A percentile compares a stretch with the other conserved stretches of the same genome.
Conservation (phyloP, 2,113 vertebrate genomes). For the Pseudorhombus dupliciocellatus region DNA sequence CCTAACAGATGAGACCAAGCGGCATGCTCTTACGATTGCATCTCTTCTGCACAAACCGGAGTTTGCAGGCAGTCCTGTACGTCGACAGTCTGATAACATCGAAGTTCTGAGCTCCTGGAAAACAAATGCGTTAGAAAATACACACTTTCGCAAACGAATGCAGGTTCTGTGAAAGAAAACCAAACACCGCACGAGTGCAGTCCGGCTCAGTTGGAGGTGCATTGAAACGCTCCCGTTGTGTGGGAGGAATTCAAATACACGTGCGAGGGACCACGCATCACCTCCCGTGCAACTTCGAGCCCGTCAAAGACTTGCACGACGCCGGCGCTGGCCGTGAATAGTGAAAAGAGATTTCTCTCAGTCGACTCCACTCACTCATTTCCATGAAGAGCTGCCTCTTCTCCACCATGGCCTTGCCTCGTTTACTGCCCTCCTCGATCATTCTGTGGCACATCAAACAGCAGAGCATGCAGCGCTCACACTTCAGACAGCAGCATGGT, state of each 20-base stretch:
- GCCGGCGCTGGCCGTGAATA: conserved; percentile 16
- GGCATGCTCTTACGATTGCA: conserved; percentile 91
- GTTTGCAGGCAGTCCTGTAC: conserved; percentile 96
- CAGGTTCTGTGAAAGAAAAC: not conserved
- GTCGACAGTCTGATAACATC: conserved; percentile 97
- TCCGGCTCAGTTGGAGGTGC: not conserved
- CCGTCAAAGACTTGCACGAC: conserved; percentile 20
- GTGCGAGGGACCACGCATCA: conserved; percentile 31
- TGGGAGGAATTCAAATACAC: conserved; percentile 36
- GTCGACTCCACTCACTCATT: conserved; percentile 91
- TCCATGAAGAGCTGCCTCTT: conserved; percentile 99
- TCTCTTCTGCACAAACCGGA: conserved; percentile 95
- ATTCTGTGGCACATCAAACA: conserved; percentile 83
- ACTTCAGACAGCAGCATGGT: conserved; percentile 1
- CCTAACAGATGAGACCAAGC: not conserved
- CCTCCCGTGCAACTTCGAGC: conserved; percentile 18
- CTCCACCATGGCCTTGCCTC: conserved; percentile 93
- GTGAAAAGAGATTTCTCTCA: conserved; percentile 50
- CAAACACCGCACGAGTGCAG: not conserved
- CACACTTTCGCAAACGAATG: not conserved
- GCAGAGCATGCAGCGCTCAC: conserved; percentile 25
- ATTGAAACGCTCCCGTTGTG: conserved; percentile 20
- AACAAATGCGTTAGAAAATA: not conserved
- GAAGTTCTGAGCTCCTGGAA: conserved; percentile 94
- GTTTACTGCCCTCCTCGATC: conserved; percentile 98